A percentile compares a stretch with the other conserved stretches of the same genome.
phyloP scores from a whole-genome alignment of 2,888 invertebrate species.

The Polymixis lichenea region DNA sequence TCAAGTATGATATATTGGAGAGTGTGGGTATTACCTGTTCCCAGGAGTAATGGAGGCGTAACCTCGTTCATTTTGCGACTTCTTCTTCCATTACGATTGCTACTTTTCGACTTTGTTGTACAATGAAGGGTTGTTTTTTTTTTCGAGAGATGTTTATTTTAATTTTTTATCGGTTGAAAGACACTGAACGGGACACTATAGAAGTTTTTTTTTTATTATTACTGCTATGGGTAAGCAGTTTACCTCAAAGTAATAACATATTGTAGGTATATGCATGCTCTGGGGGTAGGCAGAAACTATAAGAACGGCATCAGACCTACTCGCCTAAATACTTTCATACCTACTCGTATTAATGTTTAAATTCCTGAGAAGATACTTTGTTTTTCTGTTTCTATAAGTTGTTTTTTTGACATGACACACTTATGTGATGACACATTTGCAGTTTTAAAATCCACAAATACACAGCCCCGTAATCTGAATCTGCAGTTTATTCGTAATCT shows the following conservation, averaged over 20 bases:
- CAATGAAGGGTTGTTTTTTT: not conserved
- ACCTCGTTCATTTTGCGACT: constrained; percentile 43
- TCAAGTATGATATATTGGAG: constrained; percentile 56
- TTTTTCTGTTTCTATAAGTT: not conserved
- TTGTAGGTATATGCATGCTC: too few relatives aligned
- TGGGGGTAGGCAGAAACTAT: not conserved
- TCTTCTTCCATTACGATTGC: constrained; percentile 24
- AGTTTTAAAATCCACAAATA: not conserved
- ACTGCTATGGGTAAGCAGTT: too few relatives aligned
- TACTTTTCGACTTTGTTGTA: constrained; percentile 6
- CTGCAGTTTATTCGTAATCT: not conserved
- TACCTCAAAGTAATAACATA: not conserved
- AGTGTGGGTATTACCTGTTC: constrained; percentile 48
- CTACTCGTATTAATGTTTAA: not conserved
- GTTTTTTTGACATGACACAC: too few relatives aligned
- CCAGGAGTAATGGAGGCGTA: constrained; percentile 38
- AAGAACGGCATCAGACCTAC: rapidly evolving
- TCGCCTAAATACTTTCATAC: not conserved
- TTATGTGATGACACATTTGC: not conserved
- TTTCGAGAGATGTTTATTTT: not conserved
- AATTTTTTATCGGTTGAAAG: not conserved
- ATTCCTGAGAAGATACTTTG: not conserved
- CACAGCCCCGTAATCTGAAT: not conserved
- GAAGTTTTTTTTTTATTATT: too few relatives aligned
- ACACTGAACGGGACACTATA: not conserved